Evolutionary conservation across 2,888 invertebrate species (phyloP).

Genomic region (Apeira syringaria): DNA sequence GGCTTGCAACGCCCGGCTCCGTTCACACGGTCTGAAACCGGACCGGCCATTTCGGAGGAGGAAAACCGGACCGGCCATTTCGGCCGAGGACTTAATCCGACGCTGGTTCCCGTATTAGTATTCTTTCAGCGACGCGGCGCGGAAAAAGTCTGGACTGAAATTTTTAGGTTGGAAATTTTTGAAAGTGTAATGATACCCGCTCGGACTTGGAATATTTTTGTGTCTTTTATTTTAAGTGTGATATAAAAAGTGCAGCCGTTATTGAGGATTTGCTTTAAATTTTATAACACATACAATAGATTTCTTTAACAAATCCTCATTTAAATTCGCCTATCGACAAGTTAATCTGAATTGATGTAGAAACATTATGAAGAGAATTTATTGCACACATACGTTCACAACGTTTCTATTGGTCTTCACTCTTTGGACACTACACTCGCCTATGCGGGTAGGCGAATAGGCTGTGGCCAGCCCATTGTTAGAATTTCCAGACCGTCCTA

Average conservation of each 20-base stretch:
- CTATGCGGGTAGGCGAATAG: too few relatives aligned
- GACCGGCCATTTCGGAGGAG: constrained; percentile 36
- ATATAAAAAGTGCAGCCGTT: background rate
- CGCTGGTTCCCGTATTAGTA: constrained; percentile 46
- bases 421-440: too few relatives aligned
- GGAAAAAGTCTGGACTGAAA: constrained; percentile 48
- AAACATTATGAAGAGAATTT: too few relatives aligned
- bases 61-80: constrained; percentile 32
- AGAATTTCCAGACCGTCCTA: too few relatives aligned
- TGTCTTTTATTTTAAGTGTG: background rate
- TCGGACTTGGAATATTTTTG: constrained; percentile 16
- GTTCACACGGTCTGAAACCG: constrained; percentile 9
- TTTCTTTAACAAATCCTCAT: too few relatives aligned
- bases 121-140: constrained; percentile 45
- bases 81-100: constrained; percentile 43
- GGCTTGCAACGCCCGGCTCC: constrained; percentile 15
- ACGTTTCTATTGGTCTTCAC: too few relatives aligned
- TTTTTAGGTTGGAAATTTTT: constrained; percentile 47
- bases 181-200: constrained; percentile 22
- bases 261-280: too few relatives aligned
- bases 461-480: too few relatives aligned
- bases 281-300: too few relatives aligned
- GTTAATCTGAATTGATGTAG: too few relatives aligned
- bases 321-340: too few relatives aligned
- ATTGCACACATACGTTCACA: too few relatives aligned